Percentiles rank a stretch among this genome's conserved stretches.
Conservation (phyloP, 2,888 invertebrate species). For the Argyresthia goedartella region DNA sequence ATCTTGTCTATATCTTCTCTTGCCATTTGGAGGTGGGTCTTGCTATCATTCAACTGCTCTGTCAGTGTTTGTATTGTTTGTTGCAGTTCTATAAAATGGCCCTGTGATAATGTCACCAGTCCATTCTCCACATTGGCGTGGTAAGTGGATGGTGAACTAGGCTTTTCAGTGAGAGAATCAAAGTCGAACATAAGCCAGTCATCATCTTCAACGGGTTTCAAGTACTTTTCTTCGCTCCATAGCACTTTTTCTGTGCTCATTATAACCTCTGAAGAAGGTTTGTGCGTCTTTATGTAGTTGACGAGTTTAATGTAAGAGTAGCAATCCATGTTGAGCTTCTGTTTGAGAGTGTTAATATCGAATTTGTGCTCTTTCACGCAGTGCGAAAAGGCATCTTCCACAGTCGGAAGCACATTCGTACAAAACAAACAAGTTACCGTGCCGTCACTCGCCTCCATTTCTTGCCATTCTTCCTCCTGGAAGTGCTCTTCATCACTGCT, state of each 20-base stretch:
- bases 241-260: conserved; percentile 53
- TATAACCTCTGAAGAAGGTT: conserved; percentile 69
- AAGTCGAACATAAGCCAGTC: conserved; percentile 88
- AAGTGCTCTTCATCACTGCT: conserved; percentile 63
- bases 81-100: conserved; percentile 73
- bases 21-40: conserved; percentile 70
- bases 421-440: conserved; percentile 81
- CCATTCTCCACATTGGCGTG: conserved; percentile 75
- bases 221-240: conserved; percentile 84
- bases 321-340: conserved; percentile 81
- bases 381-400: conserved; percentile 77
- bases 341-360: conserved; percentile 74
- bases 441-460: conserved; percentile 52
- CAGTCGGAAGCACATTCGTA: conserved; percentile 65
- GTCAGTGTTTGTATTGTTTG: conserved; percentile 68
- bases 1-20: conserved; percentile 72
- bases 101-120: conserved; percentile 70
- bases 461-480: conserved; percentile 63
- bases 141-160: conserved; percentile 53
- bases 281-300: conserved; percentile 80
- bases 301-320: conserved; percentile 86
- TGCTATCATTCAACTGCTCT: conserved; percentile 72
- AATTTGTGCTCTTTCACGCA: conserved; percentile 76
- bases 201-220: conserved; percentile 83
- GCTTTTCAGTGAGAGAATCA: conserved; percentile 46